Evolutionary conservation across 2,113 vertebrate species (phyloP).

Genomic region (Poeciliopsis prolifica): DNA sequence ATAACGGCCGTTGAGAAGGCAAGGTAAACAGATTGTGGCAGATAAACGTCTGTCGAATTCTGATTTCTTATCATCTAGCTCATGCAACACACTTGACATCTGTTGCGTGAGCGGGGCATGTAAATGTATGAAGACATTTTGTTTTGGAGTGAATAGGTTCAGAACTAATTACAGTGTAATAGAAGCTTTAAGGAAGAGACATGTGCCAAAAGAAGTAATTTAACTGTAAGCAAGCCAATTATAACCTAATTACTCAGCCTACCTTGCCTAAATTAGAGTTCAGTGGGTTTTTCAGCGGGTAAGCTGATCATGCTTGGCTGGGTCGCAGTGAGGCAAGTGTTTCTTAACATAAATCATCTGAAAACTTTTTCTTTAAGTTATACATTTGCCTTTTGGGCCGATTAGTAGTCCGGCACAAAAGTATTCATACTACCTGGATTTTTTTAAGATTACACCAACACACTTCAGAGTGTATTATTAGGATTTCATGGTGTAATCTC

Average conservation of each 20-base stretch:
- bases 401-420: not conserved
- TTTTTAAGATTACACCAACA: not conserved
- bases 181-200: conserved; percentile 49
- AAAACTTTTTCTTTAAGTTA: conserved; percentile 32
- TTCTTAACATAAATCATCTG: conserved; percentile 58
- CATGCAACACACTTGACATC: not conserved
- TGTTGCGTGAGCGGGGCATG: not conserved
- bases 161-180: conserved; percentile 40
- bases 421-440: not conserved
- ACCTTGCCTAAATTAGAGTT: conserved; percentile 63
- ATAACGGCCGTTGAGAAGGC: conserved; percentile 20
- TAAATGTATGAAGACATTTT: not conserved
- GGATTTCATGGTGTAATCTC: too few relatives aligned
- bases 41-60: conserved; percentile 14
- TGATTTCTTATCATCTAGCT: conserved; percentile 10
- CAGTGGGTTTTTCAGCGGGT: conserved; percentile 42
- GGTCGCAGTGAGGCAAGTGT: conserved; percentile 47
- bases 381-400: not conserved
- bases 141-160: conserved; percentile 18
- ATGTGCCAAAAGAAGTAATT: conserved; percentile 56
- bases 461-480: too few relatives aligned
- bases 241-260: conserved; percentile 68
- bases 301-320: conserved; percentile 54
- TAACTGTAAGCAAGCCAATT: conserved; percentile 66
- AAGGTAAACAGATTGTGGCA: conserved; percentile 35